Conservation (phyloP, 2,888 invertebrate genomes). For the Allygus modestus region DNA sequence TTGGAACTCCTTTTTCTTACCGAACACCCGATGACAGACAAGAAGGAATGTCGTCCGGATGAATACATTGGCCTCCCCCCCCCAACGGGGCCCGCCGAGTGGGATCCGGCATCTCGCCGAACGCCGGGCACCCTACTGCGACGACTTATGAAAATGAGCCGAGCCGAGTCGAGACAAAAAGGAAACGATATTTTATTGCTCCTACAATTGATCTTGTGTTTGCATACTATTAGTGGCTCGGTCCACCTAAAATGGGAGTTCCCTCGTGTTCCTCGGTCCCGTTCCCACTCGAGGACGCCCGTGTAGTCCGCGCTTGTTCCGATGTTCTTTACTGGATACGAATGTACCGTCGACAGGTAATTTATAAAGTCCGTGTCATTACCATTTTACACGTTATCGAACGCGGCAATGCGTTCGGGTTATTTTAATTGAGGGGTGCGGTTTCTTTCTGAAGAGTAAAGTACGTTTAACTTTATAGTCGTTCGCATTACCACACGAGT, state of each 20-base stretch:
- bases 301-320: conserved; percentile 3
- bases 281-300: conserved; percentile 37
- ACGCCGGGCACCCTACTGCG: conserved; percentile 20
- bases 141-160: conserved; percentile 62
- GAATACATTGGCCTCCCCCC: conserved; percentile 57
- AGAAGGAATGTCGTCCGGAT: conserved; percentile 60
- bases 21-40: conserved; percentile 60
- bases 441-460: not conserved
- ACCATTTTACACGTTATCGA: conserved; percentile 24
- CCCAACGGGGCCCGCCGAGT: not conserved
- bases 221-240: conserved; percentile 56
- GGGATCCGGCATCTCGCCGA: conserved; percentile 15
- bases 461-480: not conserved
- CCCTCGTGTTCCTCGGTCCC: not conserved
- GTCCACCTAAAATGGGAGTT: conserved; percentile 58
- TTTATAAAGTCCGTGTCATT: conserved; percentile 18
- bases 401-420: not conserved
- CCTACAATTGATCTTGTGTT: conserved; percentile 56
- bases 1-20: conserved; percentile 57
- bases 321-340: conserved; percentile 42
- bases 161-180: conserved; percentile 41
- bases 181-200: conserved; percentile 59
- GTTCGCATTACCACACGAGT: too few species aligned
- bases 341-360: conserved; percentile 38
- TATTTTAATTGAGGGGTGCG: conserved; percentile 27